Percentiles rank a stretch among this genome's conserved stretches.
Evolutionary conservation across 2,888 invertebrate species (phyloP).

Genomic region (Cryptocheilus praepositus): DNA sequence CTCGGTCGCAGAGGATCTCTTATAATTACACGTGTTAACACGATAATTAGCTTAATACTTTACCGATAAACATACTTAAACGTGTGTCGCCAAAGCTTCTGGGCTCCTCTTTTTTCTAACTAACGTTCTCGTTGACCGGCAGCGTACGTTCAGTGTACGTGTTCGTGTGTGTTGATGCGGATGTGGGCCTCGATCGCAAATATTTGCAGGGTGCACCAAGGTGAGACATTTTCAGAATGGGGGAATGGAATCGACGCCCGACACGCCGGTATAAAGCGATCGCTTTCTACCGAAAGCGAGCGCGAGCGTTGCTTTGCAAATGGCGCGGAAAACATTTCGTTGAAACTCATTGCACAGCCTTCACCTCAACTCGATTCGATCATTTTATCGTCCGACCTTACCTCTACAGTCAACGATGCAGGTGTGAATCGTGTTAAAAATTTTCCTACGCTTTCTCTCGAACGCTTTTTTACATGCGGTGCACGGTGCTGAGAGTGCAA

Average conservation of each 20-base stretch:
- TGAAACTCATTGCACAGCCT: too few species aligned
- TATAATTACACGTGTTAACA: conserved; percentile 30
- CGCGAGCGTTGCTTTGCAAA: too few species aligned
- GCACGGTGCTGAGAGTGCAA: too few species aligned
- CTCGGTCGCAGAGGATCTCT: conserved; percentile 17
- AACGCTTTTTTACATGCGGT: too few species aligned
- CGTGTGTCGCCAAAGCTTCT: conserved; percentile 13
- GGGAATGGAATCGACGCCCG: background rate
- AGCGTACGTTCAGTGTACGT: conserved; percentile 26
- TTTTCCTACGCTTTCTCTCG: too few species aligned
- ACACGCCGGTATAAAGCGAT: background rate
- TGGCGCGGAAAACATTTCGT: too few species aligned
- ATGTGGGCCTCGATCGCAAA: background rate
- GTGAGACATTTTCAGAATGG: background rate
- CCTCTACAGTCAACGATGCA: too few species aligned
- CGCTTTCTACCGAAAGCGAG: background rate
- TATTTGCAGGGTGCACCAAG: conserved; percentile 17
- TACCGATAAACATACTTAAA: conserved; percentile 26
- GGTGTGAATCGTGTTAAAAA: too few species aligned
- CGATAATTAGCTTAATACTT: conserved; percentile 35
- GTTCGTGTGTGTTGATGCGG: background rate
- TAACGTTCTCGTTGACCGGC: conserved; percentile 29
- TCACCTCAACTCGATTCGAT: too few species aligned
- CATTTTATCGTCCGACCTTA: too few species aligned
- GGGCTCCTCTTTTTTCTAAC: conserved; percentile 13